Percentiles rank a stretch among this genome's conserved stretches.
Conservation (phyloP, 2,113 vertebrate genomes). For the Willisornis vidua region DNA sequence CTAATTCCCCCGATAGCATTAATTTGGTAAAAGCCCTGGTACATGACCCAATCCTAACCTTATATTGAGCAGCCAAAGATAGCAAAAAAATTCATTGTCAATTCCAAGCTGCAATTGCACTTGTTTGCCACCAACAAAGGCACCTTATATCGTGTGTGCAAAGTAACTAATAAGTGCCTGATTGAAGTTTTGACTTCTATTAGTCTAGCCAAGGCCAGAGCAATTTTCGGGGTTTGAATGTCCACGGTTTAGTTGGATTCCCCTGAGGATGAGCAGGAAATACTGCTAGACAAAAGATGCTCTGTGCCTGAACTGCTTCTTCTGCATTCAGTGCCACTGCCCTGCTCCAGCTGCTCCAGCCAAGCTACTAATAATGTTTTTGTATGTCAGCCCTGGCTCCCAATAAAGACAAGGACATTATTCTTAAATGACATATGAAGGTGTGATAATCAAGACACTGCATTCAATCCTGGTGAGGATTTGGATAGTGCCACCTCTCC, state of each 20-base stretch:
- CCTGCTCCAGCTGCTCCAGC: neutral
- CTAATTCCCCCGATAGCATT: conserved; percentile 66
- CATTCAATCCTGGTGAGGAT: neutral
- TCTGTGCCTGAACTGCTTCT: conserved; percentile 41
- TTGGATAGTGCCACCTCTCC: neutral
- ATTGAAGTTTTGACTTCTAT: conserved; percentile 78
- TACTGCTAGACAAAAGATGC: conserved; percentile 27
- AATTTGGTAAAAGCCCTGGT: conserved; percentile 74
- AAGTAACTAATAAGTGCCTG: conserved; percentile 73
- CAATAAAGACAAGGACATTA: neutral
- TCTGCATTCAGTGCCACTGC: conserved; percentile 19
- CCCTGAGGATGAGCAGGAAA: conserved; percentile 67
- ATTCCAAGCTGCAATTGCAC: conserved; percentile 56
- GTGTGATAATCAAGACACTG: neutral
- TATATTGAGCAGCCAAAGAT: conserved; percentile 71
- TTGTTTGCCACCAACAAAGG: conserved; percentile 66
- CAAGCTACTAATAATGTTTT: conserved; percentile 13
- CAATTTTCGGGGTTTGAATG: conserved; percentile 69
- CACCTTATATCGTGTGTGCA: conserved; percentile 18
- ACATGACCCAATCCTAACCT: conserved; percentile 74
- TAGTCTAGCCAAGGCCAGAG: conserved; percentile 64
- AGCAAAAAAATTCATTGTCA: conserved; percentile 66
- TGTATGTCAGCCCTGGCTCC: conserved; percentile 7
- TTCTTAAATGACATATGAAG: neutral
- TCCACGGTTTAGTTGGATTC: conserved; percentile 52